Conservation (phyloP, 2,888 invertebrate genomes). For the Dryomyza anilis region DNA sequence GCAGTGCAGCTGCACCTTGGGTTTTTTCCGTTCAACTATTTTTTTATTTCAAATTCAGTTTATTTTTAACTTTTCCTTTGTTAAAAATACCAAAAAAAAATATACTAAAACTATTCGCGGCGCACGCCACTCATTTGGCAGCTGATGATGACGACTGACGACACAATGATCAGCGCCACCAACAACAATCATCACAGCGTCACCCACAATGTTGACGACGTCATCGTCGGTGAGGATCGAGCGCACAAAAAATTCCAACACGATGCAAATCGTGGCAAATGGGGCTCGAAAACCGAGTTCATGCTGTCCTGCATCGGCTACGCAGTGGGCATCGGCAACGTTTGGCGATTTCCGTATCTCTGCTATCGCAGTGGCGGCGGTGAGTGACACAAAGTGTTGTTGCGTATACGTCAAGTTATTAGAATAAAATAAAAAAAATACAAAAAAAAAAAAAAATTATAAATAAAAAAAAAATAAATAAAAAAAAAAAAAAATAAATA, state of each 20-base stretch:
- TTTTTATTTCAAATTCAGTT: neutral
- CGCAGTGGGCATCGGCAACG: conserved; percentile 84
- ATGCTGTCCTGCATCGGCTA: conserved; percentile 81
- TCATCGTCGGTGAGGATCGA: neutral
- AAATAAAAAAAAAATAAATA: too few relatives aligned
- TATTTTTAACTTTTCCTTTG: neutral
- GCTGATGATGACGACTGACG: conserved; percentile 11
- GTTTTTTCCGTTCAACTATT: neutral
- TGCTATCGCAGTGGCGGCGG: conserved; percentile 88
- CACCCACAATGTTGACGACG: neutral
- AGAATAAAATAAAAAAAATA: too few relatives aligned
- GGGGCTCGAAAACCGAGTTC: conserved; percentile 79
- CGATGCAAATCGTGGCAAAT: conserved; percentile 66
- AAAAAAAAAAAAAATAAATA: too few relatives aligned
- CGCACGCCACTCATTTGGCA: conserved; percentile 1
- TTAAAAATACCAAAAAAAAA: conserved; percentile 7
- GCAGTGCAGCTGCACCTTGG: neutral
- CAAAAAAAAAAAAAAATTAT: too few relatives aligned
- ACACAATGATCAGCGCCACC: neutral
- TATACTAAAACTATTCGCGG: too few relatives aligned
- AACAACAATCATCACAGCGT: neutral
- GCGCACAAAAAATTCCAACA: conserved; percentile 29
- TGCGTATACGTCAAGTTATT: too few relatives aligned
- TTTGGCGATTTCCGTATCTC: conserved; percentile 86
- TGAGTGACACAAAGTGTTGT: too few relatives aligned